Base-by-base conservation (phyloP, 2,888 invertebrate genomes). In the Torymus auratus region DNA sequence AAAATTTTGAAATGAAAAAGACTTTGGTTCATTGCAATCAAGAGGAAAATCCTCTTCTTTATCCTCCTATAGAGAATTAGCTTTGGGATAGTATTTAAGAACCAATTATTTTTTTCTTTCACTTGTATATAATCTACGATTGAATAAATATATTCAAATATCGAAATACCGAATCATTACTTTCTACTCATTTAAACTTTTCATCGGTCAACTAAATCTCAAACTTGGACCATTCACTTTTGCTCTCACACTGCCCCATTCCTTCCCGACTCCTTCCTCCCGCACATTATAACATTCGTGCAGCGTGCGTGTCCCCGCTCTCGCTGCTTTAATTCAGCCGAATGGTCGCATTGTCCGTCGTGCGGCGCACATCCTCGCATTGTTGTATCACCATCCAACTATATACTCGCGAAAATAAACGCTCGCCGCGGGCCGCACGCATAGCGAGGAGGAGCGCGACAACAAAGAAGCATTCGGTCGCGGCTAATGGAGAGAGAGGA, bases 291-390 rank as follows among this genome's bases (percentile, higher is more conserved):
- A 28, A 2, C 28, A 28, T 28, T 28, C 28, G 28, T 28, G 3
- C 28, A 28, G 28, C 75, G 67, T 7, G 20, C 58, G 60, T 56
- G 41, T 28, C 28, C 28, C 67, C 67, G 55, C 41, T 13, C 2
- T 13, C 2, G 15, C 53, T 15, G 15, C 68, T 81, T 72, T 65
- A 74, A 78, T 78, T 81, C 70, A 71, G 74, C 56, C 68, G 58
- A 56, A 28, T 28, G 2, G 28, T 50, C 56, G 68, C 60, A 75
- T 75, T 75, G 75, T 60, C 58, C 17, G 4, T 50, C 3, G 3
- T 52, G 17, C 67, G 28, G 17, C 67, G 28, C 15, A 28, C 13
- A 75, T 61, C 64, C 52, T 73, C 14, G 64, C 56, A 73, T 64
- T 73, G 73, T 73, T 73, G 23, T 56, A 28, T 28, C 3, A 0